phyloP scores from a whole-genome alignment of 2,113 vertebrate genomes.

The Caranx ignobilis region DNA sequence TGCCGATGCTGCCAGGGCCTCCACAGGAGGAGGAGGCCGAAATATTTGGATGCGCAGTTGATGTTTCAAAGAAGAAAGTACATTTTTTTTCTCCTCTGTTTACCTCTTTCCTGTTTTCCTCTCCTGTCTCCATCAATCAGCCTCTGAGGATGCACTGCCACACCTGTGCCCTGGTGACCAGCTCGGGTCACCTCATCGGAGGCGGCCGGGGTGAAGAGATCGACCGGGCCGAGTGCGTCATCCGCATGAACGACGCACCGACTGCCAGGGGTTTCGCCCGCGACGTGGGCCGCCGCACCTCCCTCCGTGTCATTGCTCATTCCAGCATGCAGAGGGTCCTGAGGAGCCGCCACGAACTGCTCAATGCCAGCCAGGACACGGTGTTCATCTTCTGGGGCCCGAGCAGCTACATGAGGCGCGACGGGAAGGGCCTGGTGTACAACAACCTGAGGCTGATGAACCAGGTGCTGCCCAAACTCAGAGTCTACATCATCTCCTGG shows the following conservation, averaged over 20 bases:
- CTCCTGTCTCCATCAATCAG: conserved; percentile 71
- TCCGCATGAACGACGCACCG: conserved; percentile 98
- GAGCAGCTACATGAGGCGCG: conserved; percentile 96
- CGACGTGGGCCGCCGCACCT: conserved; percentile 93
- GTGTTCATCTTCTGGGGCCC: conserved; percentile 99
- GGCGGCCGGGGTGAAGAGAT: conserved; percentile 89
- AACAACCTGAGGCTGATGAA: conserved; percentile 97
- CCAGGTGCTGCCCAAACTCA: conserved; percentile 93
- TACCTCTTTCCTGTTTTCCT: background rate
- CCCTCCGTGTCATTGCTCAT: conserved; percentile 94
- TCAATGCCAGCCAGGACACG: conserved; percentile 93
- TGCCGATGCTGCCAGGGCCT: conserved; percentile 4
- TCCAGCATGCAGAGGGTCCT: conserved; percentile 97
- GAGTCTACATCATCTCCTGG: conserved; percentile 94
- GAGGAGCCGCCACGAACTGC: conserved; percentile 91
- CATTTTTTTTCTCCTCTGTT: background rate
- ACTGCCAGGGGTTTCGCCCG: conserved; percentile 84
- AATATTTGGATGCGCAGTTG: conserved; percentile 8
- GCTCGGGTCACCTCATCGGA: conserved; percentile 93
- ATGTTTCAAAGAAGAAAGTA: conserved; percentile 11
- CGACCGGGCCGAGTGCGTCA: conserved; percentile 93
- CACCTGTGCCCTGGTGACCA: conserved; percentile 94
- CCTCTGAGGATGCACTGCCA: conserved; percentile 94
- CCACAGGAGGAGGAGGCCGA: conserved; percentile 4
- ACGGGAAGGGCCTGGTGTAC: conserved; percentile 95